A percentile compares a stretch with the other conserved stretches of the same genome.
Conservation (phyloP, 2,113 vertebrate genomes). For the Corythaeola cristata region DNA sequence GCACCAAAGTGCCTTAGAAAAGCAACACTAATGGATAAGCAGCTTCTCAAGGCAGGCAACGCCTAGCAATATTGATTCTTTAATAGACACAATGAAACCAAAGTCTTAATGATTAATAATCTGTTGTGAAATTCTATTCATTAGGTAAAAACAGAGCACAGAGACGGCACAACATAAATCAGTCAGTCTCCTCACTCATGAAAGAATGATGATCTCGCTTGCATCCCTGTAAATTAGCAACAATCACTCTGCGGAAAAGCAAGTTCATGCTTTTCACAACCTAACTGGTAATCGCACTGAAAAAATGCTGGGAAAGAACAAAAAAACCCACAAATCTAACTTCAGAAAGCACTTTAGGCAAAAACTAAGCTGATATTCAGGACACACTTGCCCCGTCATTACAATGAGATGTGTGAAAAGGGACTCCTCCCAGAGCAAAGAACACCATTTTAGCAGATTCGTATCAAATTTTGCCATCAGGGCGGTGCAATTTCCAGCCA, state of each 20-base stretch:
- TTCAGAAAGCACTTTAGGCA: not conserved
- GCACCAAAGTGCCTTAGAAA: not conserved
- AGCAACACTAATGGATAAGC: not conserved
- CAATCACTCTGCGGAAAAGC: not conserved
- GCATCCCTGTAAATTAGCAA: not conserved
- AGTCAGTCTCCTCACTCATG: slow-evolving; percentile 6
- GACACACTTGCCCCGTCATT: not conserved
- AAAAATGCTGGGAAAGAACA: not conserved
- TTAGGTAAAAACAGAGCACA: slow-evolving; percentile 40
- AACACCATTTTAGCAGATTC: not conserved
- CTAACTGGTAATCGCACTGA: not conserved
- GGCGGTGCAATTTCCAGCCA: not conserved
- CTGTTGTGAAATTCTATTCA: slow-evolving; percentile 44
- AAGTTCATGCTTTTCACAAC: slow-evolving; percentile 10
- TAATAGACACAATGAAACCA: slow-evolving; percentile 1
- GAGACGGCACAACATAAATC: slow-evolving; percentile 29
- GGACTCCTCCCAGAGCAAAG: not conserved
- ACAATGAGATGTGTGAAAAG: not conserved
- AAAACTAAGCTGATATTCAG: not conserved
- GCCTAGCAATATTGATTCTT: slow-evolving; percentile 6
- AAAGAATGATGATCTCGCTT: slow-evolving; percentile 4
- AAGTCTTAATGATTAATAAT: slow-evolving; percentile 51
- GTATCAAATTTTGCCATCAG: not conserved
- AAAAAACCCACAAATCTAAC: not conserved
- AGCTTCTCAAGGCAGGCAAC: not conserved